A percentile compares a stretch with the other conserved stretches of the same genome.
These are phyloP conservation scores for Troides oblongomaculatus DNA, from an alignment of 2,888 invertebrate genomes.

Conservation along the genomic window DNA sequence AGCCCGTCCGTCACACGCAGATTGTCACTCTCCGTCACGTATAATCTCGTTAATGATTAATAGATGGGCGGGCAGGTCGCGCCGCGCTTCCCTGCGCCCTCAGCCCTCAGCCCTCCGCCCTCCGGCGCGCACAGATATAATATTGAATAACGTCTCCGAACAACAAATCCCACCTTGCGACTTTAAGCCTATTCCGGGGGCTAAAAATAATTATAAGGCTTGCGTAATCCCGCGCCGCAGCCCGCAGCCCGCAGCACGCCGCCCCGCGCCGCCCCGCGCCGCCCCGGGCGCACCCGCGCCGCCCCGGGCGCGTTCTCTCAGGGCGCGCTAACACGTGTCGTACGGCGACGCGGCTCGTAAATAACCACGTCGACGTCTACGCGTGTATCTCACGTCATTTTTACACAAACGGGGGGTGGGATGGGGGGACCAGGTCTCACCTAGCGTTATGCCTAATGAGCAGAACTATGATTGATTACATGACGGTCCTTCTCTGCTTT, in stretches of 20 bases:
- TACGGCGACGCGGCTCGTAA: not conserved
- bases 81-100: constrained; percentile 17
- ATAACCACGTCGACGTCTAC: too few relatives aligned
- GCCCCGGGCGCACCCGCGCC: constrained; percentile 38
- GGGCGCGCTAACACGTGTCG: constrained; percentile 35
- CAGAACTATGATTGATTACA: too few relatives aligned
- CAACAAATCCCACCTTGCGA: constrained; percentile 70
- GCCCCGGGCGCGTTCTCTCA: constrained; percentile 42
- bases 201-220: constrained; percentile 62
- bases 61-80: constrained; percentile 35
- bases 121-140: constrained; percentile 57
- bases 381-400: too few relatives aligned
- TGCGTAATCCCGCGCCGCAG: constrained; percentile 42
- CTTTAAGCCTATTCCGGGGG: constrained; percentile 70
- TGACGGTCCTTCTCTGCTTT: too few relatives aligned
- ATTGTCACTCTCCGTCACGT: constrained; percentile 33
- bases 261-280: constrained; percentile 22
- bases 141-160: constrained; percentile 70
- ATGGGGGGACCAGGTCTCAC: too few relatives aligned
- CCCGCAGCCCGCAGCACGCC: too few relatives aligned
- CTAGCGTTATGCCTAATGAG: too few relatives aligned
- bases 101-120: constrained; percentile 42
- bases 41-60: constrained; percentile 45
- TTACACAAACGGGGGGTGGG: too few relatives aligned
- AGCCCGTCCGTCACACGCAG: constrained; percentile 21